A percentile compares a stretch with the other conserved stretches of the same genome.
Evolutionary conservation across 2,888 invertebrate species (phyloP).

Genomic region (Vanessa cardui): DNA sequence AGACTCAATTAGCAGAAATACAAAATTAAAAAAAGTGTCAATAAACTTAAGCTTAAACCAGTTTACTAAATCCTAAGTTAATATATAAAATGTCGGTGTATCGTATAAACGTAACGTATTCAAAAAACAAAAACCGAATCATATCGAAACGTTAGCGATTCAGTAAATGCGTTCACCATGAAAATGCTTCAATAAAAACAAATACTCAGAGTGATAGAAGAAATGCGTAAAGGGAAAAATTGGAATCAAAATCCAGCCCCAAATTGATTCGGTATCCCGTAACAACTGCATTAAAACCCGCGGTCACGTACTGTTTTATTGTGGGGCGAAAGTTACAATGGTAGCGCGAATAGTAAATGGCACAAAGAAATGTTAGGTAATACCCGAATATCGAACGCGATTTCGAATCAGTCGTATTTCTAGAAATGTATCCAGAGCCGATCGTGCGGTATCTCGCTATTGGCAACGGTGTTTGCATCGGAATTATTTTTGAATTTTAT

Average conservation of each 20-base stretch:
- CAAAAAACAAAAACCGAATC: neutral
- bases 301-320: constrained; percentile 72
- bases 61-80: too few species aligned
- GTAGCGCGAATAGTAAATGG: constrained; percentile 54
- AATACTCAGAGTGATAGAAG: constrained; percentile 29
- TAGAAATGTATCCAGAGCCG: constrained; percentile 8
- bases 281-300: constrained; percentile 68
- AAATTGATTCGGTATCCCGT: constrained; percentile 63
- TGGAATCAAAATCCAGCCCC: constrained; percentile 62
- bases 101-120: neutral
- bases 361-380: constrained; percentile 61
- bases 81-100: too few species aligned
- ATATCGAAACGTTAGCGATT: neutral
- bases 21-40: too few species aligned
- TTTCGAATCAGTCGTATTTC: constrained; percentile 12
- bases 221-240: constrained; percentile 53
- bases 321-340: constrained; percentile 72
- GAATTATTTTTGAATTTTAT: constrained; percentile 29
- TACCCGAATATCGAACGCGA: constrained; percentile 49
- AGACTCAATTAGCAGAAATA: too few species aligned
- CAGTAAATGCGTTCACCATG: constrained; percentile 14
- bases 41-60: too few species aligned
- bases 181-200: constrained; percentile 30
- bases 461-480: constrained; percentile 16
- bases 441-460: constrained; percentile 22